These are phyloP conservation scores for Nomada ruficornis DNA, from an alignment of 2,888 invertebrate genomes.

Conservation along the genomic window DNA sequence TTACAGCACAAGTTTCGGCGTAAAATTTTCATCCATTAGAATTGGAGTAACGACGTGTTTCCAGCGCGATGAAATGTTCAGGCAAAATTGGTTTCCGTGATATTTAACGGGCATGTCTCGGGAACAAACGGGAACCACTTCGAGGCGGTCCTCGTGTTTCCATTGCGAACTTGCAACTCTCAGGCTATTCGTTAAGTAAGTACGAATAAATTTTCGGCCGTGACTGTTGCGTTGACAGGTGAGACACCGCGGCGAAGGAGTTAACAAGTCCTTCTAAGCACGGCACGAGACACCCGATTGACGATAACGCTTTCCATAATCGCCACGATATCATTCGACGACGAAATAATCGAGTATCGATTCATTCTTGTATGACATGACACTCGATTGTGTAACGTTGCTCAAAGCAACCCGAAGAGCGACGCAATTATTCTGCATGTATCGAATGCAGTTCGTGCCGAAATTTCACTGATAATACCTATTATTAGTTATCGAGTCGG, in stretches of 20 bases:
- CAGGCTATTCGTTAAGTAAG: too few relatives aligned
- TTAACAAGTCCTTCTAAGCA: neutral
- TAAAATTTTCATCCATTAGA: neutral
- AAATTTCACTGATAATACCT: neutral
- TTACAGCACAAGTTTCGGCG: neutral
- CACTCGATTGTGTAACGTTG: slow-evolving; percentile 15
- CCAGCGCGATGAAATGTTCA: neutral
- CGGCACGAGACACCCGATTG: slow-evolving; percentile 12
- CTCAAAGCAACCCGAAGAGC: neutral
- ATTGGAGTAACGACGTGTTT: neutral
- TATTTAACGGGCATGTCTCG: slow-evolving; percentile 2
- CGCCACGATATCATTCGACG: slow-evolving; percentile 10
- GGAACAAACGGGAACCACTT: slow-evolving; percentile 8
- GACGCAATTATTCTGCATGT: neutral
- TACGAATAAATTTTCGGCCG: neutral
- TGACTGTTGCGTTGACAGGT: neutral
- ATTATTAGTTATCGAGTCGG: neutral
- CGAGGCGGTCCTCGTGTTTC: neutral
- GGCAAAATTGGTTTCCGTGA: slow-evolving; percentile 1
- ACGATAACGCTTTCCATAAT: slow-evolving; percentile 41
- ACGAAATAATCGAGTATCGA: slow-evolving; percentile 58
- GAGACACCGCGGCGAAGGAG: neutral
- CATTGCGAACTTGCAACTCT: neutral
- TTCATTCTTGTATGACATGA: slow-evolving; percentile 25
- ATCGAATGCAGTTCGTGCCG: too few relatives aligned